These are phyloP conservation scores for Cephus runcator DNA, from an alignment of 2,888 invertebrate species.

Conservation along the genomic window DNA sequence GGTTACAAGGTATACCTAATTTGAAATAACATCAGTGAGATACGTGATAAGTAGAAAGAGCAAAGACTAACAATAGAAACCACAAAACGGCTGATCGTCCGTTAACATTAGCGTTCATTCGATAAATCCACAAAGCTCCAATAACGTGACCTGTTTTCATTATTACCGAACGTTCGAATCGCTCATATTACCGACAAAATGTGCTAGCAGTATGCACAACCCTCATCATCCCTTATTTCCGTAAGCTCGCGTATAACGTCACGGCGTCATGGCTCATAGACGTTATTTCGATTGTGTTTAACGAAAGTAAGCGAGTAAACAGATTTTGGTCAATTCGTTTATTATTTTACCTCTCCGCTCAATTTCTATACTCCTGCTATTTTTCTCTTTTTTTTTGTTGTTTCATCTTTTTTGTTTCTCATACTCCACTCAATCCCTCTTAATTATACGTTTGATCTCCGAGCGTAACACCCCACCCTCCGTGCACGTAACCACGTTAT, in stretches of 20 bases:
- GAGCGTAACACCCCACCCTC: constrained; percentile 20
- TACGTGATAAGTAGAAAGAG: background rate
- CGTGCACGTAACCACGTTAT: constrained; percentile 6
- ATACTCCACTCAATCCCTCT: constrained; percentile 14
- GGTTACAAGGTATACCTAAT: background rate
- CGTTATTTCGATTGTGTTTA: constrained; percentile 32
- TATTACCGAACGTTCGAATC: constrained; percentile 28
- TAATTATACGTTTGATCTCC: constrained; percentile 43
- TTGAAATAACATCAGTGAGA: background rate
- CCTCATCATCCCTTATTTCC: background rate
- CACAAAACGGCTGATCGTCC: constrained; percentile 22
- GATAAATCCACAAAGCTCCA: constrained; percentile 35
- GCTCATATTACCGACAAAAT: background rate
- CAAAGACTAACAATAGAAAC: background rate
- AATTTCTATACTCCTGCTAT: background rate
- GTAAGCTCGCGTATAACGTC: background rate
- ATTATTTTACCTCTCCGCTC: constrained; percentile 32
- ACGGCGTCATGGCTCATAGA: background rate
- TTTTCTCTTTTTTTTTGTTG: background rate
- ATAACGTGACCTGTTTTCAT: constrained; percentile 45
- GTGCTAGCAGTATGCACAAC: background rate
- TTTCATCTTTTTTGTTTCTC: background rate
- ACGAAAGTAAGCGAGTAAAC: constrained; percentile 29
- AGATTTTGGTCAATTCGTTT: constrained; percentile 39
- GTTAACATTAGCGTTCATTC: constrained; percentile 46